Evolutionary conservation across 1,140 invertebrate species (phyloP).

Genomic region (Andrena cerasifolii): DNA sequence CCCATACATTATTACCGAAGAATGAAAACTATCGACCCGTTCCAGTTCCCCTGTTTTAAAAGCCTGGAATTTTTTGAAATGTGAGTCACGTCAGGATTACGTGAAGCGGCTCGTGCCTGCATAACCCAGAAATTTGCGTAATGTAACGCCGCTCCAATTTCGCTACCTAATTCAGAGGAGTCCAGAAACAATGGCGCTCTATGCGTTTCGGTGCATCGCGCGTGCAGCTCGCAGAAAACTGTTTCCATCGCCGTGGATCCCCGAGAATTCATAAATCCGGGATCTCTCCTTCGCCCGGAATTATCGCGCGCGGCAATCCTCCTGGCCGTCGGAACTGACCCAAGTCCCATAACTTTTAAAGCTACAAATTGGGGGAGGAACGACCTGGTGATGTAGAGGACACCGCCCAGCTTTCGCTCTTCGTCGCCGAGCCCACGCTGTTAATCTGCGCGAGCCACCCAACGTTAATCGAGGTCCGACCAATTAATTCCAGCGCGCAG

Average conservation of each 20-base stretch:
- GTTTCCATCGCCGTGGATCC: no score
- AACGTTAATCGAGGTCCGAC: conserved; percentile 61
- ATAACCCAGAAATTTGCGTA: background rate
- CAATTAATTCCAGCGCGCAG: conserved; percentile 67
- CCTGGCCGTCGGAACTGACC: background rate
- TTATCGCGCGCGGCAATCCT: background rate
- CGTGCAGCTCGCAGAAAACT: no score
- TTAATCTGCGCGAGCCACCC: conserved; percentile 56
- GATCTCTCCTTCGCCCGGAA: background rate
- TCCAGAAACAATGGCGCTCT: background rate
- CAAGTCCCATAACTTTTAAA: conserved; percentile 1
- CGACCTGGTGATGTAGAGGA: conserved; percentile 12
- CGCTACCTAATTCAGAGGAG: background rate
- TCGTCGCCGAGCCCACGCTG: conserved; percentile 17
- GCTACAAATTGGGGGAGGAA: conserved; percentile 26
- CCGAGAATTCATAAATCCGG: background rate
- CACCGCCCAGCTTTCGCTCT: conserved; percentile 8
- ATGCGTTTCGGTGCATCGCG: background rate
- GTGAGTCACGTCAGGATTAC: no score
- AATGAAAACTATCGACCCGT: no score
- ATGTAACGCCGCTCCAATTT: background rate
- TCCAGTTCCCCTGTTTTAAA: no score
- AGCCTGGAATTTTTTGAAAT: no score
- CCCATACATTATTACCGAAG: no score
- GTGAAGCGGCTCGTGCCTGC: no score